These are phyloP conservation scores for Drosophila nebulosa DNA, from an alignment of 1,140 invertebrate genomes.

Conservation along the genomic window DNA sequence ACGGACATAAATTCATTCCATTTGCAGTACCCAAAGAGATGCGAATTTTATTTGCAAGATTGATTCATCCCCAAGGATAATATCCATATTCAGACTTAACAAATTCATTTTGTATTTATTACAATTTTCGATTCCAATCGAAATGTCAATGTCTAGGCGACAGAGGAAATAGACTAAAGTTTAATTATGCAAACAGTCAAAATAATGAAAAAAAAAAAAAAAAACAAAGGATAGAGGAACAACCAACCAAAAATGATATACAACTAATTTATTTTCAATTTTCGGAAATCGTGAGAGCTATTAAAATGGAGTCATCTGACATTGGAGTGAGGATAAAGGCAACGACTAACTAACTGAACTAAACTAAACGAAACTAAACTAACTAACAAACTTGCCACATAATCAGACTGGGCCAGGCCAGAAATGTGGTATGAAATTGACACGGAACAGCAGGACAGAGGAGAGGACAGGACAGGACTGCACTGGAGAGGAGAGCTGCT, in stretches of 20 bases:
- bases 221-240: not conserved
- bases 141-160: slow-evolving; percentile 61
- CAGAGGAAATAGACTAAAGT: slow-evolving; percentile 61
- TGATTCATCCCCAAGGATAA: not conserved
- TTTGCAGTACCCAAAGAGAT: not conserved
- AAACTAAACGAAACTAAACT: not conserved
- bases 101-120: slow-evolving; percentile 6
- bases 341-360: slow-evolving; percentile 14
- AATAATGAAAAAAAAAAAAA: not conserved
- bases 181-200: slow-evolving; percentile 68
- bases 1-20: no score
- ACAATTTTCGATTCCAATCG: slow-evolving; percentile 32
- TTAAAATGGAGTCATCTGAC: slow-evolving; percentile 65
- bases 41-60: not conserved
- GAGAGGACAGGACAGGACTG: not conserved
- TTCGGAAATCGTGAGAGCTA: slow-evolving; percentile 76
- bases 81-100: not conserved
- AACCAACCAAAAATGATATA: slow-evolving; percentile 64
- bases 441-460: slow-evolving; percentile 21
- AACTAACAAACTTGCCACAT: slow-evolving; percentile 19
- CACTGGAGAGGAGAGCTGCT: not conserved
- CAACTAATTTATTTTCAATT: slow-evolving; percentile 79
- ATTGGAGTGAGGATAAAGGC: not conserved
- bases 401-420: slow-evolving; percentile 33
- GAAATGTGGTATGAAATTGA: slow-evolving; percentile 61